phyloP scores from a whole-genome alignment of 23 tunicate genomes.

The Trididemnum nubilum region DNA sequence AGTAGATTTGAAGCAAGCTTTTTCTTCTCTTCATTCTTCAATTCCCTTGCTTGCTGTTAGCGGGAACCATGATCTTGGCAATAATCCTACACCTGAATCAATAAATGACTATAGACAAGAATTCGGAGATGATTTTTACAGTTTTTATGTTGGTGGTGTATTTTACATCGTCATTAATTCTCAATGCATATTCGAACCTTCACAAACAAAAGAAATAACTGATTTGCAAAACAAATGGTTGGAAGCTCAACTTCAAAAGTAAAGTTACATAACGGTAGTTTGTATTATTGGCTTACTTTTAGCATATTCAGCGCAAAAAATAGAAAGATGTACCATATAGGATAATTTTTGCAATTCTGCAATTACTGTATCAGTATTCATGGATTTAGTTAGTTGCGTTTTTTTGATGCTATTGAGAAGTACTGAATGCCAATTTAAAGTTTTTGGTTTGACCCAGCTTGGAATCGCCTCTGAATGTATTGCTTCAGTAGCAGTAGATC shows the following conservation, averaged over 20 bases:
- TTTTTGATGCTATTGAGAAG: too few relatives aligned
- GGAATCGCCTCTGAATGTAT: too few relatives aligned
- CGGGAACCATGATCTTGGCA: conserved; percentile 93
- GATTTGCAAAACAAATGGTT: conserved; percentile 60
- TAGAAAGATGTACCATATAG: too few relatives aligned
- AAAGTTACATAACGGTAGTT: neutral
- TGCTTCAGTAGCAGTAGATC: too few relatives aligned
- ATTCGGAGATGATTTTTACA: conserved; percentile 87
- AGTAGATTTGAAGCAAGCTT: conserved; percentile 30
- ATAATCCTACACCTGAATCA: conserved; percentile 57
- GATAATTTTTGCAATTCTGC: too few relatives aligned
- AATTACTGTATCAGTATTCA: neutral
- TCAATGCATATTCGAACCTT: conserved; percentile 54
- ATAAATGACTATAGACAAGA: conserved; percentile 37
- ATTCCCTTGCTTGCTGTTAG: conserved; percentile 72
- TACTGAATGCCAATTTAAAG: too few relatives aligned
- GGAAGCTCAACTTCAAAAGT: conserved; percentile 59
- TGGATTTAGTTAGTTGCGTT: too few relatives aligned
- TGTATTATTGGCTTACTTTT: too few relatives aligned
- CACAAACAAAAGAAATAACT: conserved; percentile 32
- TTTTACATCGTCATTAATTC: conserved; percentile 78
- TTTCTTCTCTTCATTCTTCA: conserved; percentile 26
- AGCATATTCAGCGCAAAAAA: too few relatives aligned
- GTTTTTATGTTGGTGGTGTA: conserved; percentile 73
- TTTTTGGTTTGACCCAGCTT: too few relatives aligned